A percentile compares a stretch with the other conserved stretches of the same genome.
Evolutionary conservation across 64 coral and sea anemone species (phyloP).

Genomic region (Montipora capricornis): DNA sequence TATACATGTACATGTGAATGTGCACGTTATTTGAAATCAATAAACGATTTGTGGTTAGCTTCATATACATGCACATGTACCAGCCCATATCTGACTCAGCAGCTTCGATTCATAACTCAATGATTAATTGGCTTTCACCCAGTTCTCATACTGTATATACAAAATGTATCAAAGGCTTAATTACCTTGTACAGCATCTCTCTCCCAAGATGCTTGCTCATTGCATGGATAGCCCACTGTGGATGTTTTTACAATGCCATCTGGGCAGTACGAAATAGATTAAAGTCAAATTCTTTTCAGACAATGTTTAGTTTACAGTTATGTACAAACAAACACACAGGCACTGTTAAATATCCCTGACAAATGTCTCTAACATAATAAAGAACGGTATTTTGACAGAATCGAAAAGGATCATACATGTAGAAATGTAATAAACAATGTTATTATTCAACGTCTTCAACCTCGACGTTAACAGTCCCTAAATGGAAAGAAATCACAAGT

Average conservation of each 20-base stretch:
- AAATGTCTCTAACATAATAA: neutral
- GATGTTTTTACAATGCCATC: conserved; percentile 8
- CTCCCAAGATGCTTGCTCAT: conserved; percentile 13
- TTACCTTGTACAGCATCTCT: conserved; percentile 25
- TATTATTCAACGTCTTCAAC: conserved; percentile 21
- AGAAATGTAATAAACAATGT: no score
- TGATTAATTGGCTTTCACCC: neutral
- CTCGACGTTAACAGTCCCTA: neutral
- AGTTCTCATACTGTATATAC: conserved; percentile 14
- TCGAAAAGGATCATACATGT: conserved; percentile 1
- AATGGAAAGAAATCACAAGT: conserved; percentile 19
- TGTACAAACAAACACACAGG: conserved; percentile 14
- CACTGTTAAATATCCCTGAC: conserved; percentile 8
- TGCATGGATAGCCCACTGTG: neutral
- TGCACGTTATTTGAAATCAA: no score
- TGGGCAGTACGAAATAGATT: neutral
- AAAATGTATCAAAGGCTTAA: no score
- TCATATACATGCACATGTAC: neutral
- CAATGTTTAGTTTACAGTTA: neutral
- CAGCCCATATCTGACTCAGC: neutral
- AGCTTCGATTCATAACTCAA: conserved; percentile 20
- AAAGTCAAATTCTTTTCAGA: conserved; percentile 11
- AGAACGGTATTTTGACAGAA: neutral
- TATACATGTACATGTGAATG: no score
- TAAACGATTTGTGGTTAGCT: neutral